Conservation (phyloP, 2,888 invertebrate genomes). For the Dascillus cervinus region DNA sequence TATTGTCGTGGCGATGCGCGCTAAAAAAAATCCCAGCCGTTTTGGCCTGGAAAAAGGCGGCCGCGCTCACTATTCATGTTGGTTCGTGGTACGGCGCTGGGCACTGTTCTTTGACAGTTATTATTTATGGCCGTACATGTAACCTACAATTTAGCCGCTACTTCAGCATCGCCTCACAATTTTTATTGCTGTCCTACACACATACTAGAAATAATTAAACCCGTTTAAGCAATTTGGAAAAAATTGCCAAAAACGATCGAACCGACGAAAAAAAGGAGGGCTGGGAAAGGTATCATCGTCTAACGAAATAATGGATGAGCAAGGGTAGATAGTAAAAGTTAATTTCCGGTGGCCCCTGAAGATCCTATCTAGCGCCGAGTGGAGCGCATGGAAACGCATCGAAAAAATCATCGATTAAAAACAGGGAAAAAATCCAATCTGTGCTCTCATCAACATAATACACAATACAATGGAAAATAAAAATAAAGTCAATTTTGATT, state of each 20-base stretch:
- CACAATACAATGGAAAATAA: not conserved
- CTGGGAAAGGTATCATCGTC: not conserved
- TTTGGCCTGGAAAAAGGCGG: not conserved
- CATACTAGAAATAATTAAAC: too few relatives aligned
- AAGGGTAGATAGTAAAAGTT: slow-evolving; percentile 14
- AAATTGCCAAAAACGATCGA: too few relatives aligned
- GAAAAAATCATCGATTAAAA: too few relatives aligned
- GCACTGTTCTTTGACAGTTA: slow-evolving; percentile 11
- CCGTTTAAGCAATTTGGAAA: too few relatives aligned
- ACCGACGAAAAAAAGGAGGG: too few relatives aligned
- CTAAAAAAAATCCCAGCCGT: not conserved
- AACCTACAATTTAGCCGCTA: slow-evolving; percentile 21
- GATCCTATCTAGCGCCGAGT: too few relatives aligned
- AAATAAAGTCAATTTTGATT: not conserved
- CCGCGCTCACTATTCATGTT: not conserved
- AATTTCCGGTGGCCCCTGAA: slow-evolving; percentile 11
- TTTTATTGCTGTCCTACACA: too few relatives aligned
- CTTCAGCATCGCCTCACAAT: too few relatives aligned
- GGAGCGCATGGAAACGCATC: too few relatives aligned
- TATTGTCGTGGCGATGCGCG: too few relatives aligned
- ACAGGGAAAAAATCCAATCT: not conserved
- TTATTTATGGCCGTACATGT: slow-evolving; percentile 19
- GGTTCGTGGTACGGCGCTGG: not conserved
- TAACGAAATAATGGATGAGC: not conserved
- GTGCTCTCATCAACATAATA: not conserved